Conservation (phyloP, 53 echinoderm and acorn worm species). For the Pentamera pediparva region DNA sequence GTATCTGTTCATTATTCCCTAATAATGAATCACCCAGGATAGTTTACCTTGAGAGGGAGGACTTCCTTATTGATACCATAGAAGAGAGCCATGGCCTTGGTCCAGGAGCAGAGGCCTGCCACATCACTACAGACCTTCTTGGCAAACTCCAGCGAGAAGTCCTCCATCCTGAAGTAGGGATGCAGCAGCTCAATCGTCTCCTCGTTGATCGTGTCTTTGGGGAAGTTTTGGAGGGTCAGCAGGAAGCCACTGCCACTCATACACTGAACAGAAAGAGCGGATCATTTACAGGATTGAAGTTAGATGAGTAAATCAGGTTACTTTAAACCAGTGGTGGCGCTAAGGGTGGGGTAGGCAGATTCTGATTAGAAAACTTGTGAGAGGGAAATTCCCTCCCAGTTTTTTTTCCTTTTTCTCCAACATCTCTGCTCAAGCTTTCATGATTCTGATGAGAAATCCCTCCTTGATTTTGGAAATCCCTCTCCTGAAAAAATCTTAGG, state of each 20-base stretch:
- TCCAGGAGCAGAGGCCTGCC: slow-evolving; percentile 94
- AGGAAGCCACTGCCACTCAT: slow-evolving; percentile 92
- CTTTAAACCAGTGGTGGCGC: neutral
- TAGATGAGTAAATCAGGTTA: too few species aligned
- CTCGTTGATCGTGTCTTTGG: slow-evolving; percentile 88
- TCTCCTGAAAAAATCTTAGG: too few species aligned
- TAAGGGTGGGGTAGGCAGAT: too few species aligned
- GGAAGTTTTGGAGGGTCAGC: slow-evolving; percentile 61
- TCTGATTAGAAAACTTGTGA: too few species aligned
- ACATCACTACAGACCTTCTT: slow-evolving; percentile 99
- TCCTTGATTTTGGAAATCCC: too few species aligned
- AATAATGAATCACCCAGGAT: neutral
- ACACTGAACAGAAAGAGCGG: slow-evolving; percentile 38
- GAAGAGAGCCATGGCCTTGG: slow-evolving; percentile 93
- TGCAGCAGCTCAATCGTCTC: slow-evolving; percentile 82
- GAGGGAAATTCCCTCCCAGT: too few species aligned
- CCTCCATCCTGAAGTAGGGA: slow-evolving; percentile 89
- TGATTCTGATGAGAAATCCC: neutral
- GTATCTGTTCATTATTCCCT: neutral
- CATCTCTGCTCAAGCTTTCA: neutral
- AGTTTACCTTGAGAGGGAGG: slow-evolving; percentile 78
- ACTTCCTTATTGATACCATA: slow-evolving; percentile 97
- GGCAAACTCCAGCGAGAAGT: slow-evolving; percentile 70
- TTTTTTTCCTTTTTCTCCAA: neutral
- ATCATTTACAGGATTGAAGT: neutral